Evolutionary conservation across 1,140 invertebrate genomes (phyloP), one percentile per base, ranked within the genome.

Genomic region (Monochamus saltuarius): DNA sequence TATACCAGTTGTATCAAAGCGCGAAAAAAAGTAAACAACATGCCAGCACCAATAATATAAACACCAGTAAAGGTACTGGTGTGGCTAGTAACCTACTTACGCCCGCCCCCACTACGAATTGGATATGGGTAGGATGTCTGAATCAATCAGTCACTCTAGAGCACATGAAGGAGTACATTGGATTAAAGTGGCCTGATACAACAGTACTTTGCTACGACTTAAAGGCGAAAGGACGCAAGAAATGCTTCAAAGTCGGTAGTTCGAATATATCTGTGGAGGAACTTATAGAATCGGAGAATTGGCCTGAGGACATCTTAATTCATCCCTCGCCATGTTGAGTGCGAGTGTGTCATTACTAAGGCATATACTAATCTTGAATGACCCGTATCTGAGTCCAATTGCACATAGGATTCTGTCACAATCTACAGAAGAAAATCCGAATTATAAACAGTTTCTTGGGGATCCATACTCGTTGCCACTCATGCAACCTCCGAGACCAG

Each of bases 201-300:
- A 49, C 19, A 9, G 13, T 49, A 9, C 7, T 14, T 13, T 49
- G 46, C 13, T 49, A 22, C 34, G 46, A 49, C 13, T 29, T 49
- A 16, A 49, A 49, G 13, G 19, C 46, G 9, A 49, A 13, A 29
- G 19, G 8, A 10, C 4, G 17, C 9, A 49, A 49, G 34, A 49
- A 49, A 49, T 49, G 46, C 17, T 49, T 49, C 46, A 49, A 49
- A 49, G 34, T 49, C 19, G 22, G 46, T 9, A 49, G 46, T 13
- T 9, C 17, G 9, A 22, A 49, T 49, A 7, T 49, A 22, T 9
- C 46, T 8, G 34, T 49, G 46, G 46, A 49, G 7, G 46, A 49
- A 49, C 13, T 49, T 1, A 9, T 49, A 19, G 46, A 49, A 2
- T 29, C 46, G 1, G 17, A 49, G n/a, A 49, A 49, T 42, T 16